These are phyloP conservation scores for Pelodiscus sinensis DNA, from an alignment of 2,113 vertebrate genomes.

Conservation along the genomic window DNA sequence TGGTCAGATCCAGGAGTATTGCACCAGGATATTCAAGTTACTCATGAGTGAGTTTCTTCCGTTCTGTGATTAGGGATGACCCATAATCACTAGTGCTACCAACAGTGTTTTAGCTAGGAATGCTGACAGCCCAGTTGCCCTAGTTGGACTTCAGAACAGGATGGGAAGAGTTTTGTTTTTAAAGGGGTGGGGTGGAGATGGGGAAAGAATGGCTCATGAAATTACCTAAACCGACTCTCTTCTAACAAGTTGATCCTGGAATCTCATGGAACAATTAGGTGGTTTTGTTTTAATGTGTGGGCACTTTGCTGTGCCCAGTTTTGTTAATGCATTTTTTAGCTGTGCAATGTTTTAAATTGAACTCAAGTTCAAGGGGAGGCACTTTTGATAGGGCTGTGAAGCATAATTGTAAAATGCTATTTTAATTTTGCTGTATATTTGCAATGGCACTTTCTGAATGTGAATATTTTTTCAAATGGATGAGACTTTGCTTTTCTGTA, in stretches of 20 bases:
- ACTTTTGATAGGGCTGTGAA: constrained; percentile 60
- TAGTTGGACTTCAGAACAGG: not conserved
- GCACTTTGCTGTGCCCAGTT: not conserved
- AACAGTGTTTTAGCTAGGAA: not conserved
- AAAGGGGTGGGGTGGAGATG: not conserved
- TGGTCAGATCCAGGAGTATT: accelerated
- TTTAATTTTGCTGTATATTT: constrained; percentile 73
- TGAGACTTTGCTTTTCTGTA: constrained; percentile 34
- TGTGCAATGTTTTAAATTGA: constrained; percentile 65
- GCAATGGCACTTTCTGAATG: constrained; percentile 79
- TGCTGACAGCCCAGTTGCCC: not conserved
- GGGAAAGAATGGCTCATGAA: not conserved
- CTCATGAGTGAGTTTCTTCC: accelerated
- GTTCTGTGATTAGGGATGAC: accelerated
- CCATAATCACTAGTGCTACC: not conserved
- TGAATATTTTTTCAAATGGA: constrained; percentile 62
- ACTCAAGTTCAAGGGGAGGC: constrained; percentile 36
- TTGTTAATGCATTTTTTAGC: not conserved
- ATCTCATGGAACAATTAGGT: not conserved
- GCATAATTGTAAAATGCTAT: constrained; percentile 49
- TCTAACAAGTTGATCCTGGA: accelerated
- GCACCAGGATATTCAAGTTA: accelerated
- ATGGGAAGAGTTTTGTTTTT: not conserved
- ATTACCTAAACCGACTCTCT: not conserved
- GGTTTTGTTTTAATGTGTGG: not conserved